Conservation (phyloP, 2,797 vertebrate species). For the Sparidentex hasta region DNA sequence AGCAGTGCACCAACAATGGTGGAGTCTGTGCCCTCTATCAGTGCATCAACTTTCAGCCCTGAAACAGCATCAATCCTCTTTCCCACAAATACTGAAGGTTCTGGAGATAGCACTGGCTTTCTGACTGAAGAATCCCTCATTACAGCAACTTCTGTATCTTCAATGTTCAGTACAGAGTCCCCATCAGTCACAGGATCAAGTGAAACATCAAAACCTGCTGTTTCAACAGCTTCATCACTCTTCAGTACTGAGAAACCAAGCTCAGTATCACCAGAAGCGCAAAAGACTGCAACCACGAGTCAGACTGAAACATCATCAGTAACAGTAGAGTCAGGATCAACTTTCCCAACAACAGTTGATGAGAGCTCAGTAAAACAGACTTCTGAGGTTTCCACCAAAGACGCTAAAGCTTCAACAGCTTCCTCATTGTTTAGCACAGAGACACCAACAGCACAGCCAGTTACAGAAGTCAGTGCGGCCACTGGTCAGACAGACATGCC, state of each 20-base stretch:
- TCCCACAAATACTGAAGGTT: slow-evolving; percentile 1
- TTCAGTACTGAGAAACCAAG: slow-evolving; percentile 50
- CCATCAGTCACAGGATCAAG: neutral
- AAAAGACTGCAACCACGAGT: no score
- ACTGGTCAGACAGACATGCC: neutral
- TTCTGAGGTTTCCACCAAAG: neutral
- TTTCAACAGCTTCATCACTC: slow-evolving; percentile 38
- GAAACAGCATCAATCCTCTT: no score
- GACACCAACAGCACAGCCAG: neutral
- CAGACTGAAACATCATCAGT: no score
- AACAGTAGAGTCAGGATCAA: neutral
- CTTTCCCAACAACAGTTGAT: neutral
- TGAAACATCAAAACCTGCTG: slow-evolving; percentile 10
- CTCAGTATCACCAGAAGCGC: no score
- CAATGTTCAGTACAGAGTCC: neutral
- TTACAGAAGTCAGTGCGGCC: neutral
- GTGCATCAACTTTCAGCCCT: no score
- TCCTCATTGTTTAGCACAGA: neutral
- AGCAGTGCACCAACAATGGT: neutral
- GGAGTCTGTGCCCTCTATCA: neutral
- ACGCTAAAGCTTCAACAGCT: no score
- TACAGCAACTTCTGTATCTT: neutral
- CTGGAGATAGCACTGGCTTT: neutral
- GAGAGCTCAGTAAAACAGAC: slow-evolving; percentile 6
- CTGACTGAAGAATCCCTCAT: neutral